phyloP scores from a whole-genome alignment of 2,113 vertebrate genomes.

The Empidonax traillii region DNA sequence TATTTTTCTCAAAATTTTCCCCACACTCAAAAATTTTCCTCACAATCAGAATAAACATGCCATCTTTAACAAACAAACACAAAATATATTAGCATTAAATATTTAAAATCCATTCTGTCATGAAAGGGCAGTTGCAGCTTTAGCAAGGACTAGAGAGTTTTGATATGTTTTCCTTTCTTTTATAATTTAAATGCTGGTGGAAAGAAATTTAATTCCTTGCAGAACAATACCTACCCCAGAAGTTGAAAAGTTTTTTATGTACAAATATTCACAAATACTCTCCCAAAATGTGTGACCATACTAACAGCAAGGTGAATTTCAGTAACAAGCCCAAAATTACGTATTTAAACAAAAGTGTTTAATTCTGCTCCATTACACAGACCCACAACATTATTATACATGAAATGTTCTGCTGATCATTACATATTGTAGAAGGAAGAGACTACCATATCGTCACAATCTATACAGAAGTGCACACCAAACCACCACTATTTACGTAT shows the following conservation, averaged over 20 bases:
- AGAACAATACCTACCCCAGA: neutral
- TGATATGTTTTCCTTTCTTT: neutral
- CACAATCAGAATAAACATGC: neutral
- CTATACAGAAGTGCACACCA: neutral
- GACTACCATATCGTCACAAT: neutral
- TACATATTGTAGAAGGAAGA: neutral
- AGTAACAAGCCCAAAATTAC: neutral
- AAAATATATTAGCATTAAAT: neutral
- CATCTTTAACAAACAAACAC: neutral
- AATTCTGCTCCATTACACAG: neutral
- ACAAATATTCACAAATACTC: neutral
- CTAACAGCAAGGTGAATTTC: slow-evolving; percentile 5
- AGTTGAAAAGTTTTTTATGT: neutral
- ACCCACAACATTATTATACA: neutral
- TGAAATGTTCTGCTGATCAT: neutral
- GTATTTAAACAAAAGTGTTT: slow-evolving; percentile 17
- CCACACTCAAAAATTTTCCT: neutral
- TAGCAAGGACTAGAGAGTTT: neutral
- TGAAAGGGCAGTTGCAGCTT: neutral
- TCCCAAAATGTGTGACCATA: neutral
- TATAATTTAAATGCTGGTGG: neutral
- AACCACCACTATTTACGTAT: neutral
- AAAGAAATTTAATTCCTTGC: neutral
- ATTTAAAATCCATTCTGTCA: neutral
- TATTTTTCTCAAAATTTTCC: neutral